Conservation (phyloP, 2,113 vertebrate species). For the Ameiurus melas region DNA sequence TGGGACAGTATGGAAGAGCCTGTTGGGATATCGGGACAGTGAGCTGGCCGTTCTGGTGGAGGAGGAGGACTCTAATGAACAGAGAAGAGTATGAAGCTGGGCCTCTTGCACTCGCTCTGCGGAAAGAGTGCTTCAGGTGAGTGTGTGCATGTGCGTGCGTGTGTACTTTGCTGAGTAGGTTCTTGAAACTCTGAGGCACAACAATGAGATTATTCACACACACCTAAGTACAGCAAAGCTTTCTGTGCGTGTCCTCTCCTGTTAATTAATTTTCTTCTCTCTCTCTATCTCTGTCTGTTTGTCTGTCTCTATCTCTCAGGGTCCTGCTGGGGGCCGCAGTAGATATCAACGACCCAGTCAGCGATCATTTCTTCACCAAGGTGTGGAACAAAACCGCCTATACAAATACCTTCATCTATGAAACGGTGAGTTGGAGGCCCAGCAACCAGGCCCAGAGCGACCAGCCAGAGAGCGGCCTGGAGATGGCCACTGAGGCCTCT, state of each 20-base stretch:
- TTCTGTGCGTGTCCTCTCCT: background rate
- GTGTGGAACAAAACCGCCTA: slow-evolving; percentile 77
- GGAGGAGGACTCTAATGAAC: slow-evolving; percentile 82
- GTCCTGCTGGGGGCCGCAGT: slow-evolving; percentile 76
- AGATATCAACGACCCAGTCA: slow-evolving; percentile 81
- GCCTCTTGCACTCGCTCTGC: slow-evolving; percentile 78
- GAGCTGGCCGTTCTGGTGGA: slow-evolving; percentile 86
- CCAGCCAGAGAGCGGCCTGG: too few relatives aligned
- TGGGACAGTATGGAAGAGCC: slow-evolving; percentile 62
- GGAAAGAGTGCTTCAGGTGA: slow-evolving; percentile 87
- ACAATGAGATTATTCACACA: background rate
- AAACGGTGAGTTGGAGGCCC: slow-evolving; percentile 71
- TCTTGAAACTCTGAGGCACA: background rate
- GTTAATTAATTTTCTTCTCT: background rate
- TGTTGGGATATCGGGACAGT: slow-evolving; percentile 85
- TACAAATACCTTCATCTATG: slow-evolving; percentile 78
- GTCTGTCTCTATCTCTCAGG: slow-evolving; percentile 58
- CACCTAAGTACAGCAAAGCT: background rate
- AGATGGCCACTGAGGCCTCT: too few relatives aligned
- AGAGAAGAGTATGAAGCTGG: slow-evolving; percentile 83
- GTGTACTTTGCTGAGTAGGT: background rate
- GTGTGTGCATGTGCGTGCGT: too few relatives aligned
- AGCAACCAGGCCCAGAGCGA: too few relatives aligned
- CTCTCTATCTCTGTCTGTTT: background rate
- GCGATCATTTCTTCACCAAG: slow-evolving; percentile 80